Percentiles rank a stretch among this genome's conserved stretches.
These are phyloP conservation scores for Brachionus paranguensis DNA, from an alignment of 1,140 invertebrate species.

Conservation along the genomic window DNA sequence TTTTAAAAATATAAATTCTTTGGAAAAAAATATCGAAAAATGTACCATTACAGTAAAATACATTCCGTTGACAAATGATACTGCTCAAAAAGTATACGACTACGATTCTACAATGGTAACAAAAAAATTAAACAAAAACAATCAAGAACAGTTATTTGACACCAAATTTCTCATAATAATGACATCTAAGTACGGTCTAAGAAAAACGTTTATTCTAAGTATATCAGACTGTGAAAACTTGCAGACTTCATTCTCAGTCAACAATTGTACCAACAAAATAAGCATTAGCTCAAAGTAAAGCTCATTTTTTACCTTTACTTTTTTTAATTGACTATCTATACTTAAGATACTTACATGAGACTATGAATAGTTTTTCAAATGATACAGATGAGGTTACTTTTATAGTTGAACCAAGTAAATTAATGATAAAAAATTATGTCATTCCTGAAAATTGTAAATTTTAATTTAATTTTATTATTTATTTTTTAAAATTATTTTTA, in stretches of 20 bases:
- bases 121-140: constrained; percentile 20
- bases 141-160: constrained; percentile 33
- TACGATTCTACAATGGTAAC: constrained; percentile 33
- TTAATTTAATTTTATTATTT: background rate
- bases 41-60: constrained; percentile 40
- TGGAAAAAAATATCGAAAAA: constrained; percentile 39
- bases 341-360: constrained; percentile 32
- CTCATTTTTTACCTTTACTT: background rate
- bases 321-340: background rate
- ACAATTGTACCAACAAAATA: constrained; percentile 30
- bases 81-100: constrained; percentile 15
- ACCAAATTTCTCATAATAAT: constrained; percentile 34
- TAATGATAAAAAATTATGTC: constrained; percentile 37
- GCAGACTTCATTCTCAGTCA: constrained; percentile 11
- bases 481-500: background rate
- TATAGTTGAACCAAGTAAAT: background rate
- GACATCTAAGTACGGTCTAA: constrained; percentile 14
- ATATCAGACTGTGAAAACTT: constrained; percentile 39
- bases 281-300: constrained; percentile 24
- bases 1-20: constrained; percentile 36
- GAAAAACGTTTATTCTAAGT: constrained; percentile 32
- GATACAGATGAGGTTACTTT: constrained; percentile 36
- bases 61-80: constrained; percentile 2
- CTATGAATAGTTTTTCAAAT: constrained; percentile 40
- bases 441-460: constrained; percentile 32